Evolutionary conservation across 2,113 vertebrate species (phyloP), one percentile per base, ranked within the genome.

Genomic region (Macrotus californicus): DNA sequence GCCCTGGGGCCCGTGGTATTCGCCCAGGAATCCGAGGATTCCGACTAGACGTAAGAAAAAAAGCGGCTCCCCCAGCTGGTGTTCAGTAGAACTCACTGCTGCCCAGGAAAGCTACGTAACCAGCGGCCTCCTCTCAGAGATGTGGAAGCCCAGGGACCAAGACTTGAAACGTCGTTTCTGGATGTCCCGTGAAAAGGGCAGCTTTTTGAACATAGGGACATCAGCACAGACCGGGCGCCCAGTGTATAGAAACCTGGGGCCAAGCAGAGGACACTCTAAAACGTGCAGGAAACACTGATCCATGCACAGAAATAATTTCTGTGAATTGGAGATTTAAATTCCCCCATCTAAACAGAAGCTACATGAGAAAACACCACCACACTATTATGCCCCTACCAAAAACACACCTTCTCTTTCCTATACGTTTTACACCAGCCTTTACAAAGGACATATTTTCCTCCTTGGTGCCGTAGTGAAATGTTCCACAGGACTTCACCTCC

Each of bases 301-400:
- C 5, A 31, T 2, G 21, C 4, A 64, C 50, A 69, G 6, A 11
- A 93, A 84, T 15, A 94, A 77, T 3, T 21, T 83, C 56, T 54
- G 26, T 34, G 18, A 72, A 82, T 64, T n/a, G 43, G 87, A 80
- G 61, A 82, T 56, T 14, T 70, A 82, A 91, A 87, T 93, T 36
- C 18, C 52, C 11, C 39, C 19, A 43, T 24, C 0, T 22, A 7
- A 84, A 84, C 3, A 39, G 31, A 89, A n/a, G 36, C 6, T 70
- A 5, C 3, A n/a, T 36, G 18, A 69, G 7, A 86, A 93, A 85
- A 56, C 2, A 3, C 1, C 2, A 3, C 2, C 0, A 43, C 6
- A 34, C 4, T 24, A 3, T 18, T 54, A 64, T 10, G 21, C 0
- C 5, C 26, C 43, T 82, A 50, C 14, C 24, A 84, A 52, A 89